Conservation (phyloP, 2,113 vertebrate species). For the Todiramphus chloris region DNA sequence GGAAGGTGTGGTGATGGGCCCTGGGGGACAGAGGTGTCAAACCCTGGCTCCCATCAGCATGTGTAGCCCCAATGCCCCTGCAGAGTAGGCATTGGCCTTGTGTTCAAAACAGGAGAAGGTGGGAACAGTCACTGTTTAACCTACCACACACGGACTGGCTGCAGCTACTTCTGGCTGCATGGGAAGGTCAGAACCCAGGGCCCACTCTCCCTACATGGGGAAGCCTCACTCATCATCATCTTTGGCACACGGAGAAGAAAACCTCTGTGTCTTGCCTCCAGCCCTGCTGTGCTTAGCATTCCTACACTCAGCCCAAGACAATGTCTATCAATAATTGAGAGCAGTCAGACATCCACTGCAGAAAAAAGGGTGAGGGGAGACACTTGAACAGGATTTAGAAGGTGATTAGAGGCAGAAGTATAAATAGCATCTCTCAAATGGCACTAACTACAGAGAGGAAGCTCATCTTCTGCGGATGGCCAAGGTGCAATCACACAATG, state of each 20-base stretch:
- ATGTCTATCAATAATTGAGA: slow-evolving; percentile 29
- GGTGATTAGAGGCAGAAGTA: not conserved
- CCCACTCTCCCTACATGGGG: not conserved
- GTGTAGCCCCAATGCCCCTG: accelerated
- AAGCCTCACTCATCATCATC: not conserved
- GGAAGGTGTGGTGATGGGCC: not conserved
- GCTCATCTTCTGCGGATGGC: not conserved
- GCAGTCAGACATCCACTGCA: not conserved
- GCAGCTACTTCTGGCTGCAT: not conserved
- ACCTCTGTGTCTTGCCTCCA: not conserved
- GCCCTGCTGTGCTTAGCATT: not conserved
- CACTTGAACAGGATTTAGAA: not conserved
- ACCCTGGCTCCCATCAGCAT: not conserved
- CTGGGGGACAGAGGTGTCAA: not conserved
- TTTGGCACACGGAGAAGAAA: not conserved
- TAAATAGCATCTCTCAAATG: not conserved
- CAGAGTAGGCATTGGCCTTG: not conserved
- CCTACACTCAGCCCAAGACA: not conserved
- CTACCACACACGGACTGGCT: accelerated
- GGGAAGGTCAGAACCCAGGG: not conserved
- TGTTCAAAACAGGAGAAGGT: not conserved
- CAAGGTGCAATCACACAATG: not conserved
- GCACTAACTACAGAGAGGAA: not conserved
- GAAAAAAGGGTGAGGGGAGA: not conserved
- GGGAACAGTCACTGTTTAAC: not conserved